Percentiles rank a stretch among this genome's conserved stretches.
These are phyloP conservation scores for Phrynocephalus forsythii DNA, from an alignment of 2,797 vertebrate species.

Conservation along the genomic window DNA sequence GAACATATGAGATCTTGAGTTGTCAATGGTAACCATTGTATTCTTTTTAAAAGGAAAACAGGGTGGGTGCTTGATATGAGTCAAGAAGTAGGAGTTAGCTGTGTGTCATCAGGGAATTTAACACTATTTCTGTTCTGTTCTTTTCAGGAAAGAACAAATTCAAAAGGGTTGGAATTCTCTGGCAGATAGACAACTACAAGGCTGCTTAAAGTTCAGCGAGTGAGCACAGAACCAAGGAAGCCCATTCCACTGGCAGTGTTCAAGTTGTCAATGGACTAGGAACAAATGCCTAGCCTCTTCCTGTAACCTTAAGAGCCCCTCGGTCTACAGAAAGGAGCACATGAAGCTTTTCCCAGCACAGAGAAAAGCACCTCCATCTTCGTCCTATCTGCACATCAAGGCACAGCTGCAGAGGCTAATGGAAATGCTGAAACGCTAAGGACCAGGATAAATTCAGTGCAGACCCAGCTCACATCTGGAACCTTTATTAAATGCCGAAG, in stretches of 20 bases:
- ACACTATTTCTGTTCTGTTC: slow-evolving; percentile 21
- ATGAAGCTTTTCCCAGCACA: background rate
- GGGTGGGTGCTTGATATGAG: background rate
- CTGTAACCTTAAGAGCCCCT: background rate
- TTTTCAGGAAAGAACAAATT: slow-evolving; percentile 5
- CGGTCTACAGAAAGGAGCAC: background rate
- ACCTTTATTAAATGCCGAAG: background rate
- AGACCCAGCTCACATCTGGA: background rate
- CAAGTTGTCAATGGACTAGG: background rate
- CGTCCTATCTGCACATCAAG: background rate
- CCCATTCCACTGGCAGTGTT: background rate
- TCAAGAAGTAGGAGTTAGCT: background rate
- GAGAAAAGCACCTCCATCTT: background rate
- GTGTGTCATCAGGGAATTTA: slow-evolving; percentile 17
- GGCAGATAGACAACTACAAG: background rate
- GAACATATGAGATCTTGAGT: background rate
- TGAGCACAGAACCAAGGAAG: background rate
- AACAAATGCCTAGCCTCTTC: background rate
- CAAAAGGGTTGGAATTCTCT: background rate
- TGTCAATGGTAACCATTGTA: slow-evolving; percentile 13
- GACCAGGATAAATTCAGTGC: background rate
- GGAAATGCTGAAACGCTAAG: background rate
- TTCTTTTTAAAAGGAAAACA: slow-evolving; percentile 6
- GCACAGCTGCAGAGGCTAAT: background rate
- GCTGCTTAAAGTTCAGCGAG: background rate